Evolutionary conservation across 2,113 vertebrate species (phyloP), one percentile per base, ranked within the genome.

Genomic region (Rhombomys opimus): DNA sequence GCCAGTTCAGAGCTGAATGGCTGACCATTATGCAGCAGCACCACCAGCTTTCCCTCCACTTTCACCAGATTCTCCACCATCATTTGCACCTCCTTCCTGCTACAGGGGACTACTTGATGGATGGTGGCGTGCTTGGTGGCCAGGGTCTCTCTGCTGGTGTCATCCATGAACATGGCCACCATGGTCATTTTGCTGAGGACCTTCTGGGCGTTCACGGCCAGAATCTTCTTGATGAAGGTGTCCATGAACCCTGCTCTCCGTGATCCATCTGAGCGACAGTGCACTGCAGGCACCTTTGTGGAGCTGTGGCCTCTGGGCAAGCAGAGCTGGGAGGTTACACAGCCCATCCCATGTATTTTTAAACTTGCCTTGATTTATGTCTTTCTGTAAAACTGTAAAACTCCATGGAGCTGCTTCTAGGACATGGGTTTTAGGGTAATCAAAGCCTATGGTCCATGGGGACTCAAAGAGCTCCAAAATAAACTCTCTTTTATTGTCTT

Each of bases 41-140:
- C 12, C 11, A 98, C 99, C 97, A 99, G 96, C 98, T 99, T 99
- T 98, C 99, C 98, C 72, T 99, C 99, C 80, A 99, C 99, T 98
- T 99, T 99, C 96, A 99, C 99, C 96, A 99, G 97, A 99, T 99
- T 99, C 91, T 99, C 99, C 97, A 99, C 99, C 98, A 99, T 98
- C 98, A 99, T 99, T 97, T 99, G 99, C 0, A 99, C 99, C 97
- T 99, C 99, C 38, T 99, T 99, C 96, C 99, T 99, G 98, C 99
- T 99, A 95, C 97, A 46, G 99, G 99, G 98, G 99, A 99, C 97
- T 99, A 99, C 97, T 99, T 99, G 96, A 99, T 99, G 97, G 99
- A 99, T 99, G 15, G 99, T 99, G 98, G 99, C 99, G 97, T 99
- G 99, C 97, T 99, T 99, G 96, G 99, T 99, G 97, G 99, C 99